Base-by-base conservation (phyloP, 2,797 vertebrate genomes). In the Sylvia borin region DNA sequence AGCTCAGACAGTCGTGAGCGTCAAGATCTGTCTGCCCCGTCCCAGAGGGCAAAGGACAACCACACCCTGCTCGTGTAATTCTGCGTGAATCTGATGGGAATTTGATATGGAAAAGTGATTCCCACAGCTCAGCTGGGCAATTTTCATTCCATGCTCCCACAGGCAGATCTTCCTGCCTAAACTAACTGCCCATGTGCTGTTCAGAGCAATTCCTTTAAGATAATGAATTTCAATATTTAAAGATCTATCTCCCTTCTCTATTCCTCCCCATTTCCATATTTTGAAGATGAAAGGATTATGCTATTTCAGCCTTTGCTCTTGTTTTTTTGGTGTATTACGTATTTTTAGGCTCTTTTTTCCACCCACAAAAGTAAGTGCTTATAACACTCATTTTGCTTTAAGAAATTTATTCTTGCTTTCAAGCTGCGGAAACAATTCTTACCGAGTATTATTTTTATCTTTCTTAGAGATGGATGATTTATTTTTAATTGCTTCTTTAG, bases 401-500 rank as follows among this genome's bases (percentile, higher is more conserved):
- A 96, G 95, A 95, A 95, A 95, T 95, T 97, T 92, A 77, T 88
- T 92, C 61, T 85, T 6, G 16, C 78, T 95, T 94, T 97, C 97
- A 97, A 85, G 93, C 96, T 96, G 92, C 16, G 8, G 97, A 96
- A 93, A 91, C 87, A 96, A 92, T 94, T 95, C 79, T 97, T 92
- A 95, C 83, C 61, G 67, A 93, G 90, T 97, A 97, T 95, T 95
- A 96, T 94, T 97, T 93, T 96, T 91, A 82, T 93, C 96, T 95
- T 97, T 97, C 92, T 97, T 96, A 66, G 80, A 93, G 90, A 92
- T 55, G 67, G 57, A 71, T 93, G 93, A 95, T 97, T 97, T 97
- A 96, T 95, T 97, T 97, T 97, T 97, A 97, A 97, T 97, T 96
- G 95, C 92, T 93, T 96, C 79, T 92, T 92, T 90, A 77, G 91